Base-by-base conservation (phyloP, 2,888 invertebrate species). In the Macrophya annulata region DNA sequence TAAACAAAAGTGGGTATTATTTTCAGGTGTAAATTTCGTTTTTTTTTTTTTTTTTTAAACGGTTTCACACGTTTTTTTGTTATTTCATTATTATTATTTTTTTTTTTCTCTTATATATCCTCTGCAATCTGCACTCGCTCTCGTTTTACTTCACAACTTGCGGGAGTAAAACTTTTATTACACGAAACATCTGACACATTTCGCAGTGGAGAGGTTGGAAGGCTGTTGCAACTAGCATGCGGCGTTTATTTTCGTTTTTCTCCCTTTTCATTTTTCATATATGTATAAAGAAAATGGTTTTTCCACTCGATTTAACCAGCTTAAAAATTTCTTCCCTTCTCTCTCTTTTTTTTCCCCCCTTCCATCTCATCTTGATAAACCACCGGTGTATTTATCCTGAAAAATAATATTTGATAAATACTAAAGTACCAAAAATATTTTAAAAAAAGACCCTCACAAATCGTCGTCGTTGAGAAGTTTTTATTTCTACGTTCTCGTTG, bases 141-240 rank as follows among this genome's bases (percentile, higher is more conserved):
- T 65, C 40, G 6, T 68, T 68, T 68, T 68, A 83, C 48, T 68
- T 68, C 82, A 17, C 31, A 68, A 68, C 82, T 83, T 68, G 45
- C 10, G 25, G 12, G 65, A 59, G 79, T 79, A 21, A 45, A 83
- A 68, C 82, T 83, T 83, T 83, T 68, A 83, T 83, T 83, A 68
- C 82, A 68, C 48, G 45, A 83, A 83, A 83, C 82, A 83, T 68
- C 82, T 65, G 68, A 65, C 82, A 48, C 65, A 25, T 51, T 51
- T 25, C 37, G 4, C 5, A 25, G 15, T 51, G 43, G n/a, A 59
- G 55, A 43, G 10, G 40, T 10, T 9, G 51, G 8, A 48, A 55
- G 21, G 51, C 51, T 71, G 51, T 31, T 71, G 79, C 79, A 62
- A 4, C 79, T 12, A 21, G 48, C 55, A 40, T 17, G 76, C 76